Base-by-base conservation (phyloP, 2,797 vertebrate genomes). In the Sebastes minor region DNA sequence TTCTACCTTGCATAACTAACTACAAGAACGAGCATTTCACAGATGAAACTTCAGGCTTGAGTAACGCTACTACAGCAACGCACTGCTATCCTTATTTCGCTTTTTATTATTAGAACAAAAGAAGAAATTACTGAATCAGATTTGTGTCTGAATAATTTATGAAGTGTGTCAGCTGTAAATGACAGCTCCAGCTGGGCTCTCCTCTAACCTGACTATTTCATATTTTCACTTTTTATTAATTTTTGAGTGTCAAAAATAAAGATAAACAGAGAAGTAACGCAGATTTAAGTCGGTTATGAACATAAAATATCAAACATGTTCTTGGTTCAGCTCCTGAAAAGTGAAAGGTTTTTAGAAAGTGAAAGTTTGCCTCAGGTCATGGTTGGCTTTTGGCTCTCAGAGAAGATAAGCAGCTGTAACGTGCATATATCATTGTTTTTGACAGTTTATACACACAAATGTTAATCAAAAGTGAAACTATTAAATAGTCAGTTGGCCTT, bases 1-100 rank as follows among this genome's bases (percentile, higher is more conserved):
- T 71, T 2, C 53, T 18, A 8, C 7, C 53, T 74, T 68, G 28
- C 83, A 86, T 49, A 76, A 86, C 55, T 42, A 76, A 86, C 55
- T 20, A 10, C 20, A 38, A 35, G 11, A 64, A 35, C 42, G 2
- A 68, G 57, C 25, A 27, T 53, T 69, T 77, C 7, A 60, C 12
- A 80, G 85, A 84, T 70, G 57, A 71, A 82, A 57, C 42, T 25
- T n/a, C 1, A 8, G 13, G 28, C 13, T 6, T 4, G 5, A 22
- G 23, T 49, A 10, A 32, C 6, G 4, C 18, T 0, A 11, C 23
- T 22, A 25, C 38, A 25, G 30, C 38, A 14, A 6, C 11, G 3
- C 13, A 6, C 20, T n/a, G 14, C 9, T 52, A 12, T 11, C 14
- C 52, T 18, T 7, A 30, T 28, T 35, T n/a, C 2, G 1, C 3